Base-by-base conservation (phyloP, 2,888 invertebrate species). In the Aspidiotus destructor region DNA sequence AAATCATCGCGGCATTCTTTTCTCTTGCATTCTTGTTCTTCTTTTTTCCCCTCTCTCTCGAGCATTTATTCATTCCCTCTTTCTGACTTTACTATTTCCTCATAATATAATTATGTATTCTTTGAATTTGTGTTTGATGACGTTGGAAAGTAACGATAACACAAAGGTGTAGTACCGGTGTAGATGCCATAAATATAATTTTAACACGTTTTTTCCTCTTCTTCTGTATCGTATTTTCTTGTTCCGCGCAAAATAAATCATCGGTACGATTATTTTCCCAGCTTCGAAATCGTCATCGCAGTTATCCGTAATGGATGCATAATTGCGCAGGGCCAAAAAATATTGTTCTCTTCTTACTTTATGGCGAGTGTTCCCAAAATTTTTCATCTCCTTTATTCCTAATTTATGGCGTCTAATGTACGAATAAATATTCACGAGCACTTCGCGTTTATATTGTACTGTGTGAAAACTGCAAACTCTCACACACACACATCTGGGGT, bases 1-100 rank as follows among this genome's bases (percentile, higher is more conserved):
- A 65, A 65, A 65, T 65, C 65, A 57, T 65, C 28, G 58, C 65
- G 65, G 57, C 65, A 65, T 65, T 65, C 65, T 65, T 65, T 40
- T 58, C 40, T n/a, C 15, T 52, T 52, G 5, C n/a, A 54, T 17
- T 17, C 55, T 54, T 17, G 10, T n/a, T 28, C 58, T 28, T 28
- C 8, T 28, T 58, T 44, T 16, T 44, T 44, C 57, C 48, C 58
- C 65, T 65, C 57, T 41, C 9, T 54, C 53, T 55, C 55, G 48
- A 11, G 10, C 48, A n/a, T n/a, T 48, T n/a, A 13, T 48, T 48
- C 48, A n/a, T n/a, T 11, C 1, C 48, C n/a, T n/a, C 48, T 48
- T 48, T 48, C 48, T 11, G 48, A 6, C 48, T 28, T 5, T 28
- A 28, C 48, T 48, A 13, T 48, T 48, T 48, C 48, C 48, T 28